A percentile compares a stretch with the other conserved stretches of the same genome.
phyloP scores from a whole-genome alignment of 2,113 vertebrate species.

The Lasiurus cinereus region DNA sequence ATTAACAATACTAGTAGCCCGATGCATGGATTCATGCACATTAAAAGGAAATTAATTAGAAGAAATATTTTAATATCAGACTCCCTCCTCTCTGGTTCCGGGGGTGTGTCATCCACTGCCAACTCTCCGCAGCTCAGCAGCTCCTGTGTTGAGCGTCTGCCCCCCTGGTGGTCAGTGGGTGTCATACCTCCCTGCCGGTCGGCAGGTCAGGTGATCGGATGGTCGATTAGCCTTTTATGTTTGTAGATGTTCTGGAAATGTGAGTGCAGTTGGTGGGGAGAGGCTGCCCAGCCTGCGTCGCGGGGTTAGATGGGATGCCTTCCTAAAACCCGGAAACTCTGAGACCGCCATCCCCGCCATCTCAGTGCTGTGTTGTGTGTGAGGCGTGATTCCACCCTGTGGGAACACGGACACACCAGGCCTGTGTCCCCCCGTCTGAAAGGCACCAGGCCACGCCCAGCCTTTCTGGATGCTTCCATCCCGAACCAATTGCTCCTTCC shows the following conservation, averaged over 20 bases:
- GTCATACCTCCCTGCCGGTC: too few species aligned
- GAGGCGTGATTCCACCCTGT: fast-evolving
- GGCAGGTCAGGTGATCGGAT: too few species aligned
- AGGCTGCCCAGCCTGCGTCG: neutral
- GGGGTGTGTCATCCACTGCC: too few species aligned
- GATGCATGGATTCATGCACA: too few species aligned
- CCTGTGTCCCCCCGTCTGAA: too few species aligned
- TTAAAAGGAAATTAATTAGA: too few species aligned
- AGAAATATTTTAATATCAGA: too few species aligned
- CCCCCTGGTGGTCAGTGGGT: too few species aligned
- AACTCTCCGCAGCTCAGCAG: too few species aligned
- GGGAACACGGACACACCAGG: fast-evolving
- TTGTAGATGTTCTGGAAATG: neutral
- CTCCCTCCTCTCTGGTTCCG: too few species aligned
- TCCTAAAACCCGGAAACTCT: neutral
- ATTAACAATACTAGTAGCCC: neutral
- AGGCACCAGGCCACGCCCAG: fast-evolving
- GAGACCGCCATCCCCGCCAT: fast-evolving
- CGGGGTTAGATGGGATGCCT: fast-evolving
- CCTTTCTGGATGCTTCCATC: neutral
- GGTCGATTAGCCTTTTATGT: too few species aligned
- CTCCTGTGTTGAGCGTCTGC: too few species aligned
- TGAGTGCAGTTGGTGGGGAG: neutral
- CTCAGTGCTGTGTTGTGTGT: fast-evolving
- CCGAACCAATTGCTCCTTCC: neutral